phyloP scores from a whole-genome alignment of 2,113 vertebrate genomes.

The Tichodroma muraria region DNA sequence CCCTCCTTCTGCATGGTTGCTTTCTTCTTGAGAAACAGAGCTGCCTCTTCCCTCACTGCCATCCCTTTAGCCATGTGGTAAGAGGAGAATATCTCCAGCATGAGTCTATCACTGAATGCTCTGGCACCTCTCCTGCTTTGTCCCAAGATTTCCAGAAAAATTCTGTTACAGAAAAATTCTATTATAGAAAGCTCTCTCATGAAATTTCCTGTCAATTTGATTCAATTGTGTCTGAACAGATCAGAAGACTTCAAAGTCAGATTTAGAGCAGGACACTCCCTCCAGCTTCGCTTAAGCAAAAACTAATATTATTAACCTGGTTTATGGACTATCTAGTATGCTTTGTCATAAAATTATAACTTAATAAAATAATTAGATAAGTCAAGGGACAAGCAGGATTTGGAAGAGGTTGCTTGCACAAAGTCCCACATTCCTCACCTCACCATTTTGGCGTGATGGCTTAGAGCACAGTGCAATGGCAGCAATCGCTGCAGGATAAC shows the following conservation, averaged over 20 bases:
- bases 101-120: background rate
- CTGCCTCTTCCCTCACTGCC: background rate
- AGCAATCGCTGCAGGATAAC: fast-evolving
- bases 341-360: conserved; percentile 1
- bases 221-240: conserved; percentile 37
- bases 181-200: conserved; percentile 16
- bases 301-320: conserved; percentile 18
- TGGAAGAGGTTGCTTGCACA: background rate
- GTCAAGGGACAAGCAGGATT: background rate
- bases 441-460: background rate
- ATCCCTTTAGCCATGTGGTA: background rate
- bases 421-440: background rate
- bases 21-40: background rate
- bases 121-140: background rate
- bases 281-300: background rate
- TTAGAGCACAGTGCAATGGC: background rate
- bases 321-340: background rate
- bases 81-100: background rate
- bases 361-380: conserved; percentile 34
- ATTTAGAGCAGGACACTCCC: conserved; percentile 30
- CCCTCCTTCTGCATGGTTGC: background rate
- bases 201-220: conserved; percentile 36
- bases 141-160: conserved; percentile 19
- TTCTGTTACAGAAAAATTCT: conserved; percentile 5
- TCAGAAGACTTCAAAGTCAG: conserved; percentile 41